Base-by-base conservation (phyloP, 2,113 vertebrate species). In the Paratilapia polleni region DNA sequence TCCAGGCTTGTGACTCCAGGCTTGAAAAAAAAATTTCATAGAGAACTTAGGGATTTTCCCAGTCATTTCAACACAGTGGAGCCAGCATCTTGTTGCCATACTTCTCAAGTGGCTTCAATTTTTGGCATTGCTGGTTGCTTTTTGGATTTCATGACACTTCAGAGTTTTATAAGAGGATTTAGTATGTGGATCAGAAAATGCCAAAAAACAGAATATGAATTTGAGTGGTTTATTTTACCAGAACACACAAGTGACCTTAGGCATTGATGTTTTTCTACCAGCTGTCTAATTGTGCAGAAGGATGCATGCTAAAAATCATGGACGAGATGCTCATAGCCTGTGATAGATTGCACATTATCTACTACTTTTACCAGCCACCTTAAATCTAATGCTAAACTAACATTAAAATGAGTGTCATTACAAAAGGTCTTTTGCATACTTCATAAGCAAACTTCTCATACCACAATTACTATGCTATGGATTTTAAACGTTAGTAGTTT, bases 131-230 rank as follows among this genome's bases (percentile, higher is more conserved):
- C 19, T 54, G 26, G 47, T 73, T 73, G 19, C 19, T 1, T 6
- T 24, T 9, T 31, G 47, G 68, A 73, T 73, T 73, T 73, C 68
- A 54, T 73, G 47, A 11, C 22, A 68, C 41, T 49, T 28, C 20
- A 73, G 26, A 54, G 68, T 73, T 73, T 73, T 73, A 73, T 54
- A 73, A 73, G 68, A 73, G 47, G 47, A 73, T 73, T 73, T 73
- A 73, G 68, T 73, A 17, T 54, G 26, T 73, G 43, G 68, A 73
- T 73, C 26, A 73, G 43, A 54, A 73, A 54, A 73, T 0, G 2
- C 7, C 26, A 73, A 52, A 54, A 73, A 54, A n/a, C 26, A 14
- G 47, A 73, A 73, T 54, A 31, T 54, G 26, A 73, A 73, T 54
- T 24, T 73, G 52, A 52, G 49, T 49, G 19, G 47, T 31, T 73